A percentile compares a stretch with the other conserved stretches of the same genome.
These are phyloP conservation scores for Lordiphosa andalusiaca DNA, from an alignment of 2,888 invertebrate species.

Conservation along the genomic window DNA sequence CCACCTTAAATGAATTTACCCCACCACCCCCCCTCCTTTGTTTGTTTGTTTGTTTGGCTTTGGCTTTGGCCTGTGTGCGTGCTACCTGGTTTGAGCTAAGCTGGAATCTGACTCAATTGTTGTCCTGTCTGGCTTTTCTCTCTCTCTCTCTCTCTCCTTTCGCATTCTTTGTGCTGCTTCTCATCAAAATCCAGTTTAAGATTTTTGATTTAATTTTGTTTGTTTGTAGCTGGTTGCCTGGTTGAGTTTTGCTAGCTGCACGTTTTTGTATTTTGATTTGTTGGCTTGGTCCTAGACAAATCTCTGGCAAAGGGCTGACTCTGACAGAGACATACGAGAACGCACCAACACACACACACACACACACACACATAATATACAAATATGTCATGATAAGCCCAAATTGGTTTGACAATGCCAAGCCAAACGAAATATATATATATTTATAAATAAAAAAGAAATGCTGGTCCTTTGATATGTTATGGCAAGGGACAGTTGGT, in stretches of 20 bases:
- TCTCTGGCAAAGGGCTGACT: constrained; percentile 35
- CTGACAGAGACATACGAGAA: constrained; percentile 27
- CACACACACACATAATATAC: constrained; percentile 7
- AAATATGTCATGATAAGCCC: constrained; percentile 9
- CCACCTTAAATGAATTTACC: constrained; percentile 48
- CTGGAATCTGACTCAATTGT: constrained; percentile 40
- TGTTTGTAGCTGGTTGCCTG: constrained; percentile 41
- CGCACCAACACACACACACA: no score
- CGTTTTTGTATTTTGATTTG: constrained; percentile 21
- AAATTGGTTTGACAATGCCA: constrained; percentile 5
- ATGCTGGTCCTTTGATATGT: not conserved
- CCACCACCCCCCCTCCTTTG: constrained; percentile 18
- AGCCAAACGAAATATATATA: constrained; percentile 6
- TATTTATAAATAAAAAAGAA: no score
- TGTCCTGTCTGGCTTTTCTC: constrained; percentile 20
- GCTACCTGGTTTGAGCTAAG: constrained; percentile 24
- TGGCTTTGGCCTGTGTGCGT: constrained; percentile 43
- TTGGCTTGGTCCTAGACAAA: constrained; percentile 18
- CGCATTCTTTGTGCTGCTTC: constrained; percentile 1
- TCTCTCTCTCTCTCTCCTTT: not conserved
- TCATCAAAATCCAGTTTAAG: constrained; percentile 69
- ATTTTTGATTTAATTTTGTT: constrained; percentile 68
- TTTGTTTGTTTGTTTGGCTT: constrained; percentile 41
- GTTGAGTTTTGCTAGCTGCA: constrained; percentile 31
- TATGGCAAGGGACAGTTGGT: not conserved